A percentile compares a stretch with the other conserved stretches of the same genome.
These are phyloP conservation scores for Sebastes matsubarae DNA, from an alignment of 2,797 vertebrate genomes.

Conservation along the genomic window DNA sequence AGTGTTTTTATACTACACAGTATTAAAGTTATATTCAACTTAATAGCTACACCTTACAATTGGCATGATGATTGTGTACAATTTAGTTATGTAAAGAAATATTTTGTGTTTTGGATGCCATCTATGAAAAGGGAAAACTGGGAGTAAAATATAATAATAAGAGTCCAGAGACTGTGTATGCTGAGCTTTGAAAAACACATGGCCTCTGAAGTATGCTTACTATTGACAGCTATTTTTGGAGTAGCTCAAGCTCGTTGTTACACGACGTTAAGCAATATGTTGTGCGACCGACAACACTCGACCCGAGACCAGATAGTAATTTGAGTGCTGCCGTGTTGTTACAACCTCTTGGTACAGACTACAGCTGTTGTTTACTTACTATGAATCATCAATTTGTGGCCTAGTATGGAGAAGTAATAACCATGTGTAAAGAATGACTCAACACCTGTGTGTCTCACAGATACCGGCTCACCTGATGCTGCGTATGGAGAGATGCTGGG, in stretches of 20 bases:
- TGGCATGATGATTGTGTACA: neutral
- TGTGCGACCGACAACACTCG: conserved; percentile 37
- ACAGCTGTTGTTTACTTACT: conserved; percentile 66
- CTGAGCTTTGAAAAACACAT: conserved; percentile 13
- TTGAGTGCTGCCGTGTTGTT: conserved; percentile 20
- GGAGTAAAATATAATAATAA: neutral
- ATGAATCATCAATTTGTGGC: conserved; percentile 50
- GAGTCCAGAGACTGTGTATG: neutral
- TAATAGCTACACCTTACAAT: neutral
- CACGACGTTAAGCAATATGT: conserved; percentile 56
- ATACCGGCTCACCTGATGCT: conserved; percentile 82
- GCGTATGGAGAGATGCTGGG: conserved; percentile 84
- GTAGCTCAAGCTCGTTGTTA: conserved; percentile 5
- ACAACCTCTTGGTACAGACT: conserved; percentile 31
- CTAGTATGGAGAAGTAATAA: neutral
- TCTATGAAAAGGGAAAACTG: neutral
- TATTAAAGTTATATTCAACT: neutral
- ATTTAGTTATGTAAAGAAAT: neutral
- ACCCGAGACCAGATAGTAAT: conserved; percentile 39
- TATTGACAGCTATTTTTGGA: conserved; percentile 58
- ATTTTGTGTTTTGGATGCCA: neutral
- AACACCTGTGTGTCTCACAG: conserved; percentile 46
- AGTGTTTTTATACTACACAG: too few relatives aligned
- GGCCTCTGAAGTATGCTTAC: neutral
- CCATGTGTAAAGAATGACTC: neutral